Evolutionary conservation across 2,888 invertebrate genomes (phyloP).

Genomic region (Drosophila fungiperda): DNA sequence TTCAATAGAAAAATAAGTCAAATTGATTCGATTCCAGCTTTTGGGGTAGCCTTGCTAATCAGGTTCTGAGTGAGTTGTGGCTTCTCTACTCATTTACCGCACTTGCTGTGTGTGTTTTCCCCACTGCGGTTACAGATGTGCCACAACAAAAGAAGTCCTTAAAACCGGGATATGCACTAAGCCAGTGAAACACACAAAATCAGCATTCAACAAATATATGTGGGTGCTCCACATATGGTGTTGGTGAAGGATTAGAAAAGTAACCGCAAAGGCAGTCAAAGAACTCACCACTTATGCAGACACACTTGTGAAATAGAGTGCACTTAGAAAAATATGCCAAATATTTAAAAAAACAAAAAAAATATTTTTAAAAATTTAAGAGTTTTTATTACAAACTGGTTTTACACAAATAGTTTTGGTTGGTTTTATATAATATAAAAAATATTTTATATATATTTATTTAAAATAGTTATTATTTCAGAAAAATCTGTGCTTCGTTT

Average conservation of each 20-base stretch:
- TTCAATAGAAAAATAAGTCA: not conserved
- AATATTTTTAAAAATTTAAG: not conserved
- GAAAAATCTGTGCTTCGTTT: not conserved
- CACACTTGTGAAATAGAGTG: conserved; percentile 12
- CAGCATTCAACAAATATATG: conserved; percentile 6
- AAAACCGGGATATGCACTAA: conserved; percentile 20
- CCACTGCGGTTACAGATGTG: conserved; percentile 30
- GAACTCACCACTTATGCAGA: conserved; percentile 31
- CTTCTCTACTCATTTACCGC: conserved; percentile 5
- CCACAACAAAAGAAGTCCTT: conserved; percentile 54
- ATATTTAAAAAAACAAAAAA: not conserved
- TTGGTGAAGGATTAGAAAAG: conserved; percentile 47
- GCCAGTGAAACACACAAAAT: conserved; percentile 20
- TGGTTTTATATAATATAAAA: too few species aligned
- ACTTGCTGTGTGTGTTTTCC: conserved; percentile 19
- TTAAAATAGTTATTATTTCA: too few species aligned
- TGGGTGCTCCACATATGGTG: conserved; percentile 14
- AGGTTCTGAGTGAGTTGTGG: conserved; percentile 6
- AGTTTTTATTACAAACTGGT: not conserved
- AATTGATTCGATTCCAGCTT: conserved; percentile 5
- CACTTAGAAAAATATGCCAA: conserved; percentile 1
- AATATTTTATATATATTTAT: too few species aligned
- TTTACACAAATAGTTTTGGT: too few species aligned
- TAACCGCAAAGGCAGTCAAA: conserved; percentile 41
- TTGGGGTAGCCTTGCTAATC: conserved; percentile 21